Percentiles rank a stretch among this genome's conserved stretches.
Evolutionary conservation across 2,113 vertebrate genomes (phyloP).

Genomic region (Muntiacus muntjak): DNA sequence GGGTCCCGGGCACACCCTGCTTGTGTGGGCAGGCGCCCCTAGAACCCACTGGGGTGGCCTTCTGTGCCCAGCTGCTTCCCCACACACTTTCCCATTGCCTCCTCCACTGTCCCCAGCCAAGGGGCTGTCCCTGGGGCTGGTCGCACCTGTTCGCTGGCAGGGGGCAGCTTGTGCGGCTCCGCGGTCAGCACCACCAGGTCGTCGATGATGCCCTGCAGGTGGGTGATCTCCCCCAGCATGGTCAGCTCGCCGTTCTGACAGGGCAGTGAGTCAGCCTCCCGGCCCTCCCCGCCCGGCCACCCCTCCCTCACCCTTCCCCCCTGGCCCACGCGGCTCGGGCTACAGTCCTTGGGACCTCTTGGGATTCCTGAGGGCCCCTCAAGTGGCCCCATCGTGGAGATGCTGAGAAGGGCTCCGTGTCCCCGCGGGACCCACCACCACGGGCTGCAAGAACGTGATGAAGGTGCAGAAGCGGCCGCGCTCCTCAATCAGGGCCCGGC

Average conservation of each 20-base stretch:
- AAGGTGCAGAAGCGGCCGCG: slow-evolving; percentile 95
- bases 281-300: neutral
- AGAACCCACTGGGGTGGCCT: neutral
- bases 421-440: slow-evolving; percentile 88
- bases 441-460: slow-evolving; percentile 92
- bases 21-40: neutral
- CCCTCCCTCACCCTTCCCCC: neutral
- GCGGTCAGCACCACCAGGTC: slow-evolving; percentile 92
- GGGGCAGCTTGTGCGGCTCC: slow-evolving; percentile 95
- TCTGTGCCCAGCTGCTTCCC: neutral
- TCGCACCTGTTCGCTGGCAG: slow-evolving; percentile 95
- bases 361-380: neutral
- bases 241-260: slow-evolving; percentile 93
- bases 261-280: neutral
- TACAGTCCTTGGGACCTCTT: neutral
- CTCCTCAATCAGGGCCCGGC: slow-evolving; percentile 94
- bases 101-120: neutral
- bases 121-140: neutral
- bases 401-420: neutral
- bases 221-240: slow-evolving; percentile 97
- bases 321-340: fast-evolving
- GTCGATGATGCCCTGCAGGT: slow-evolving; percentile 97
- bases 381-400: fast-evolving
- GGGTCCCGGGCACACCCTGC: neutral
- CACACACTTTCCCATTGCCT: neutral